These are phyloP conservation scores for Lepidurus packardi DNA, from an alignment of 1,140 invertebrate genomes.

Conservation along the genomic window DNA sequence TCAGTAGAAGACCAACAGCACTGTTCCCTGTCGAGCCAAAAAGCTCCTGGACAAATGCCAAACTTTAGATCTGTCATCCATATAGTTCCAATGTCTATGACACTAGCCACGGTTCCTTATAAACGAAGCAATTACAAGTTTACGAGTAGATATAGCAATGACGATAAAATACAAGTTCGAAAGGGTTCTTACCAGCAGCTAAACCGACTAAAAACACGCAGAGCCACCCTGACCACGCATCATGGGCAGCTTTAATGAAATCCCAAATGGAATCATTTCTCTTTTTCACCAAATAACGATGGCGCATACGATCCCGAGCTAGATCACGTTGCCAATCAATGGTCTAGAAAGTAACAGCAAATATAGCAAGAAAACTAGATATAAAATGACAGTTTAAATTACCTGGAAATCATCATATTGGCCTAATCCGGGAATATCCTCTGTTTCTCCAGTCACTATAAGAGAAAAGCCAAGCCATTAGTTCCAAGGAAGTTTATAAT, in stretches of 20 bases:
- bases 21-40: constrained; percentile 96
- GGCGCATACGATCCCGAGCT: constrained; percentile 92
- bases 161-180: not conserved
- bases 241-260: constrained; percentile 80
- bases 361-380: not conserved
- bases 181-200: constrained; percentile 49
- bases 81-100: constrained; percentile 89
- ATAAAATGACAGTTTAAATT: not conserved
- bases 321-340: constrained; percentile 99
- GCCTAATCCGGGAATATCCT: constrained; percentile 62
- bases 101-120: constrained; percentile 48
- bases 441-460: not conserved
- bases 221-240: constrained; percentile 98
- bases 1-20: constrained; percentile 98
- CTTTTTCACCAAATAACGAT: constrained; percentile 89
- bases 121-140: not conserved
- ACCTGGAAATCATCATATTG: constrained; percentile 97
- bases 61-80: constrained; percentile 99
- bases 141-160: too few species aligned
- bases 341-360: constrained; percentile 50
- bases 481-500: not conserved
- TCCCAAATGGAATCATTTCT: constrained; percentile 76
- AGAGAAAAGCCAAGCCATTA: not conserved
- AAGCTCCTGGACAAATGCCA: constrained; percentile 94
- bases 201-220: constrained; percentile 94